Evolutionary conservation across 2,888 invertebrate species (phyloP).

Genomic region (Papilio gigon): DNA sequence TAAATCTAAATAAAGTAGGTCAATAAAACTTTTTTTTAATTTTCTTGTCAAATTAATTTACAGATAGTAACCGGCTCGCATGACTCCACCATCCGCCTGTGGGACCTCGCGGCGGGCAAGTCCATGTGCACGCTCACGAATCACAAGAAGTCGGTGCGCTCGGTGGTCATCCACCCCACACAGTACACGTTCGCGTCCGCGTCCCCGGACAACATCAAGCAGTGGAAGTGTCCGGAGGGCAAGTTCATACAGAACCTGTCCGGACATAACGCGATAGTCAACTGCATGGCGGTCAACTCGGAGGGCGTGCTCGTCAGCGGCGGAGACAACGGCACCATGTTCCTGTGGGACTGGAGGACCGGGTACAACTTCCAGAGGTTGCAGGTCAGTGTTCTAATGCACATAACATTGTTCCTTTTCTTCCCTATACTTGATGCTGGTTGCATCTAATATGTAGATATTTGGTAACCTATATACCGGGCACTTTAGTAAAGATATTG

Average conservation of each 20-base stretch:
- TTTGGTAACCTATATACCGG: no score
- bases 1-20: background rate
- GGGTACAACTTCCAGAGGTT: constrained; percentile 99
- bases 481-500: no score
- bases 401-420: background rate
- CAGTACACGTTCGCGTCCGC: constrained; percentile 98
- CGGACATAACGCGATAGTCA: constrained; percentile 98
- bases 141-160: constrained; percentile 97
- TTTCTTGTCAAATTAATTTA: no score
- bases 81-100: constrained; percentile 97
- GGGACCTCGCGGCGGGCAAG: constrained; percentile 98
- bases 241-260: constrained; percentile 98
- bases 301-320: constrained; percentile 98
- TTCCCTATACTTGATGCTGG: no score
- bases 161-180: constrained; percentile 89
- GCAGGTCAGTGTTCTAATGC: constrained; percentile 77
- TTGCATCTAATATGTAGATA: no score
- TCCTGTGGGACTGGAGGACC: constrained; percentile 99
- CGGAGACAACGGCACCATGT: constrained; percentile 98
- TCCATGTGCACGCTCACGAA: constrained; percentile 97
- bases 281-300: constrained; percentile 96
- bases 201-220: constrained; percentile 99
- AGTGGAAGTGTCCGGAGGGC: constrained; percentile 99
- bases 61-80: constrained; percentile 96
- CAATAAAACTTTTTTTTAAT: constrained; percentile 38